phyloP scores from a whole-genome alignment of 2,113 vertebrate genomes.

The Meles meles region DNA sequence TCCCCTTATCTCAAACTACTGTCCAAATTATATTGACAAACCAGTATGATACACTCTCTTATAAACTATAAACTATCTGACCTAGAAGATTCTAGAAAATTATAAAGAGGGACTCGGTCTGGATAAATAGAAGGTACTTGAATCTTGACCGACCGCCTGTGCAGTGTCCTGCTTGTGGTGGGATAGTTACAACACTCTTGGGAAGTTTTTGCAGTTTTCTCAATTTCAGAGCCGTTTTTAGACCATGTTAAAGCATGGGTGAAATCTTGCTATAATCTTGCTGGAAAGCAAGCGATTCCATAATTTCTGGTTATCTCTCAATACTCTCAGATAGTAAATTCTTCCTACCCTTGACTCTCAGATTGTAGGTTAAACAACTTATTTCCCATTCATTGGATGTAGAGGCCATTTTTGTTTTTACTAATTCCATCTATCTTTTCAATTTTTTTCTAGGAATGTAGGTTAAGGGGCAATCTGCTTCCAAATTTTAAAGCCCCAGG shows the following conservation, averaged over 20 bases:
- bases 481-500: background rate
- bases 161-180: background rate
- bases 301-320: background rate
- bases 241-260: background rate
- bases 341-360: background rate
- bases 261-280: background rate
- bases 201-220: background rate
- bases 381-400: background rate
- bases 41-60: background rate
- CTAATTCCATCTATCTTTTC: background rate
- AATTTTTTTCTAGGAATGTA: constrained; percentile 5
- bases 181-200: background rate
- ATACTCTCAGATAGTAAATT: background rate
- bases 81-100: background rate
- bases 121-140: background rate
- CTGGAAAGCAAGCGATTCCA: background rate
- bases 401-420: background rate
- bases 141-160: background rate
- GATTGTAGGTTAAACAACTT: background rate
- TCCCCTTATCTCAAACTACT: background rate
- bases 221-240: background rate
- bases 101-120: background rate
- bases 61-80: background rate
- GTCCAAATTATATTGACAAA: background rate
- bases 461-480: background rate